Percentiles rank a stretch among this genome's conserved stretches.
Evolutionary conservation across 1,140 invertebrate species (phyloP).

Genomic region (Drosophila pruinosa): DNA sequence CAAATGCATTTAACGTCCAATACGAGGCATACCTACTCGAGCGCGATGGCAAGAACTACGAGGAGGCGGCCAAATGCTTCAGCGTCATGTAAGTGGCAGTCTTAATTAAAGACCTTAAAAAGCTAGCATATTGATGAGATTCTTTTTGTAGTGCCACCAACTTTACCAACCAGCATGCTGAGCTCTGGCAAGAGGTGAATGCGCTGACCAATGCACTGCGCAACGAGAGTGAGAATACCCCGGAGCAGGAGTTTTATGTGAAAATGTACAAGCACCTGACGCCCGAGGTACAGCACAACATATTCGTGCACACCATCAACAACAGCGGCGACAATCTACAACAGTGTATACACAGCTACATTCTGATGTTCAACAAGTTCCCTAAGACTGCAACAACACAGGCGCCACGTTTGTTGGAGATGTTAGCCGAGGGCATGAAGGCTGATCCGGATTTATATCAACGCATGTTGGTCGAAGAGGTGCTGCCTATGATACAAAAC

Average conservation of each 20-base stretch:
- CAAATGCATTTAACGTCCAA: slow-evolving; percentile 93
- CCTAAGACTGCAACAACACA: slow-evolving; percentile 90
- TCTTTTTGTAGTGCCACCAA: slow-evolving; percentile 73
- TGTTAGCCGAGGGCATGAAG: slow-evolving; percentile 75
- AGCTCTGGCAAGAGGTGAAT: slow-evolving; percentile 92
- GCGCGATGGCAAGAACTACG: slow-evolving; percentile 90
- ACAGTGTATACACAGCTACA: slow-evolving; percentile 90
- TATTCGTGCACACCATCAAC: slow-evolving; percentile 91
- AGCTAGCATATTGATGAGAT: neutral
- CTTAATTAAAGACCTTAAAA: too few species aligned
- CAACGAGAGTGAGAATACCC: slow-evolving; percentile 82
- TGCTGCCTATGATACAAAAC: slow-evolving; percentile 74
- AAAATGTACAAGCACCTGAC: slow-evolving; percentile 88
- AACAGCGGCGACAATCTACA: slow-evolving; percentile 94
- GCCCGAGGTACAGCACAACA: slow-evolving; percentile 89
- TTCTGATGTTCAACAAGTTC: slow-evolving; percentile 91
- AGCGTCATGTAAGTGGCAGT: slow-evolving; percentile 84
- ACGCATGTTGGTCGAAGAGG: slow-evolving; percentile 77
- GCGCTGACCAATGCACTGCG: slow-evolving; percentile 90
- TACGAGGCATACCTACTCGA: slow-evolving; percentile 93
- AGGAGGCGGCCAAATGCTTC: slow-evolving; percentile 93
- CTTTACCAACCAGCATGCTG: slow-evolving; percentile 83
- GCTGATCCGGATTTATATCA: slow-evolving; percentile 69
- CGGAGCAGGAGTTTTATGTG: slow-evolving; percentile 84
- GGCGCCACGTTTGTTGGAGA: slow-evolving; percentile 83